Evolutionary conservation across 23 tunicate genomes (phyloP), one percentile per base, ranked within the genome.

Genomic region (Styela clava): DNA sequence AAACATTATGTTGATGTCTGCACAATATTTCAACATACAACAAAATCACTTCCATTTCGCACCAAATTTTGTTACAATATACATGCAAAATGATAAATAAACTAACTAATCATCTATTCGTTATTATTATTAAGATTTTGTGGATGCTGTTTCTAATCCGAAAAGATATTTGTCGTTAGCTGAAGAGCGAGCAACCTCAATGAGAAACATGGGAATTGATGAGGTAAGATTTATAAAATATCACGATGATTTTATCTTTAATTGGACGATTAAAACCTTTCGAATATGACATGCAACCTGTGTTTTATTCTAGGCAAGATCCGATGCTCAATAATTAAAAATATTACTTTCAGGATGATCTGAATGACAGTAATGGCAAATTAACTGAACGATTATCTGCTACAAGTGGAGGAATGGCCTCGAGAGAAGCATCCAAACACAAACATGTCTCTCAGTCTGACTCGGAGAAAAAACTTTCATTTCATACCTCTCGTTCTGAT

Each of bases 71-170:
- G n/a, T n/a, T n/a, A n/a, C n/a, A n/a, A n/a, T n/a, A n/a, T n/a
- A n/a, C n/a, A n/a, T n/a, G n/a, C n/a, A n/a, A n/a, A n/a, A n/a
- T n/a, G n/a, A n/a, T n/a, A n/a, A n/a, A n/a, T n/a, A n/a, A n/a
- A n/a, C n/a, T n/a, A n/a, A n/a, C n/a, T n/a, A n/a, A n/a, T n/a
- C n/a, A n/a, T n/a, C n/a, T n/a, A n/a, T n/a, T n/a, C n/a, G n/a
- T n/a, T n/a, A n/a, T n/a, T n/a, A n/a, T n/a, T n/a, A n/a, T 79
- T 30, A 70, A 93, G 98, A 79, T 12, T 77, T 93, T 9, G 93
- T 91, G n/a, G 62, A 62, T 52, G 98, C 98, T 22, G 34, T 93
- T 69, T 93, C 91, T 44, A 84, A 93, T 68, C 98, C 98, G 24
- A 85, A 84, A 72, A 91, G 87, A 62, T 87, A 93, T 68, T 87